Evolutionary conservation across 2,888 invertebrate species (phyloP).

Genomic region (Sabatieria punctata): DNA sequence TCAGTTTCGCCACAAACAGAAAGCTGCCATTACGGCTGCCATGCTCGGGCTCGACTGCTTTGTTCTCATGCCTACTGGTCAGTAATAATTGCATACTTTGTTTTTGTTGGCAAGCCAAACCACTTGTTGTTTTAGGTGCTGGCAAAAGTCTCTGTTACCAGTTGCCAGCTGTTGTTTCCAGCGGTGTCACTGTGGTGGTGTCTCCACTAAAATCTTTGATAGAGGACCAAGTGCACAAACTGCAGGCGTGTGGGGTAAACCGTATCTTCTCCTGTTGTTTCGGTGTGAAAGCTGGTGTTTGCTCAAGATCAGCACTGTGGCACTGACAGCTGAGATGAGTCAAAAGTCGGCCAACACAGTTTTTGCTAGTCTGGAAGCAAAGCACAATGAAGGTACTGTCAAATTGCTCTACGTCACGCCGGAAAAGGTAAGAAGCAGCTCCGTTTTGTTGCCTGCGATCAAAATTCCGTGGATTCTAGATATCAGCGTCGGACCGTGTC

Average conservation of each 20-base stretch:
- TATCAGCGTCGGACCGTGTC: slow-evolving; percentile 56
- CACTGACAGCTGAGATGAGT: slow-evolving; percentile 3
- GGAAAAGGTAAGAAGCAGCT: slow-evolving; percentile 67
- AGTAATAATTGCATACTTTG: background rate
- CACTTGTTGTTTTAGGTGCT: slow-evolving; percentile 41
- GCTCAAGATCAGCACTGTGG: slow-evolving; percentile 1
- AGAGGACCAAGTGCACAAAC: slow-evolving; percentile 81
- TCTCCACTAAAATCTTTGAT: slow-evolving; percentile 88
- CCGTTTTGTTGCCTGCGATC: too few relatives aligned
- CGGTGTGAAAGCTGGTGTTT: too few relatives aligned
- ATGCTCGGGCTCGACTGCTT: slow-evolving; percentile 52
- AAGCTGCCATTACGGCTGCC: slow-evolving; percentile 48
- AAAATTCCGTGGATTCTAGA: slow-evolving; percentile 29
- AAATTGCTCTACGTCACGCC: slow-evolving; percentile 89
- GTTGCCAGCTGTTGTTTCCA: slow-evolving; percentile 63
- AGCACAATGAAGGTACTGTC: too few relatives aligned
- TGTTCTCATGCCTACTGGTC: slow-evolving; percentile 86
- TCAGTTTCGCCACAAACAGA: slow-evolving; percentile 74
- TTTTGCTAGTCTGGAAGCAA: background rate
- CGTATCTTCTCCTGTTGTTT: too few relatives aligned
- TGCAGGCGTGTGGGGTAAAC: slow-evolving; percentile 53
- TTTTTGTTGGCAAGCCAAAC: background rate
- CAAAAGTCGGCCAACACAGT: background rate
- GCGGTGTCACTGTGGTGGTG: slow-evolving; percentile 78
- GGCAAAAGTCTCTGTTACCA: slow-evolving; percentile 54